Conservation (phyloP, 2,888 invertebrate genomes). For the Cabera pusaria region DNA sequence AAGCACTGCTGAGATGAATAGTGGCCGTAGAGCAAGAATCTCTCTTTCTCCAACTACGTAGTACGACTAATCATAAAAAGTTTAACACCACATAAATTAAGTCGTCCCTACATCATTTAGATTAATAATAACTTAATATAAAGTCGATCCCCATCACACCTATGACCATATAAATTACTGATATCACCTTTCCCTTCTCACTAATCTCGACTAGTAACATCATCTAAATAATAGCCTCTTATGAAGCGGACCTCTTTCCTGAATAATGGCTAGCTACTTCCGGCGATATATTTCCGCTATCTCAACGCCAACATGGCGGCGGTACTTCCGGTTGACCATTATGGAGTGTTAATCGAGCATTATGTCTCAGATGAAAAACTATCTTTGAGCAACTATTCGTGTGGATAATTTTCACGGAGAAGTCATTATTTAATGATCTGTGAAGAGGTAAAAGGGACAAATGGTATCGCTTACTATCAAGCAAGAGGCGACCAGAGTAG, state of each 20-base stretch:
- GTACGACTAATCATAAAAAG: too few relatives aligned
- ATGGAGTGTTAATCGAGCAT: slow-evolving; percentile 81
- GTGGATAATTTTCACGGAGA: slow-evolving; percentile 53
- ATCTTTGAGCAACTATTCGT: slow-evolving; percentile 45
- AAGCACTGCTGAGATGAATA: too few relatives aligned
- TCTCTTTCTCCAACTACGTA: too few relatives aligned
- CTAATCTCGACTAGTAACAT: slow-evolving; percentile 28
- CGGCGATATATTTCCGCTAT: slow-evolving; percentile 82
- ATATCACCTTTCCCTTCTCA: slow-evolving; percentile 27
- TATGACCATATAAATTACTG: slow-evolving; percentile 13
- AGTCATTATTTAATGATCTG: too few relatives aligned
- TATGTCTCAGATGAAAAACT: slow-evolving; percentile 78
- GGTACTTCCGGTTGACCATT: slow-evolving; percentile 77
- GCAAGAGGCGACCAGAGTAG: too few relatives aligned
- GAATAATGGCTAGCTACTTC: slow-evolving; percentile 77
- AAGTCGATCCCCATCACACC: slow-evolving; percentile 1
- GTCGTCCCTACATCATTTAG: too few relatives aligned
- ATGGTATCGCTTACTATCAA: too few relatives aligned
- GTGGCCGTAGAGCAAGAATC: too few relatives aligned
- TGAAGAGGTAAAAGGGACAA: too few relatives aligned
- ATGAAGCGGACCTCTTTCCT: slow-evolving; percentile 73
- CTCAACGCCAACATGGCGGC: slow-evolving; percentile 73
- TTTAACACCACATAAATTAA: too few relatives aligned
- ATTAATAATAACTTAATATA: too few relatives aligned
- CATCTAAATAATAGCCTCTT: slow-evolving; percentile 66